Base-by-base conservation (phyloP, 2,888 invertebrate species). In the Ethmia dodecea region DNA sequence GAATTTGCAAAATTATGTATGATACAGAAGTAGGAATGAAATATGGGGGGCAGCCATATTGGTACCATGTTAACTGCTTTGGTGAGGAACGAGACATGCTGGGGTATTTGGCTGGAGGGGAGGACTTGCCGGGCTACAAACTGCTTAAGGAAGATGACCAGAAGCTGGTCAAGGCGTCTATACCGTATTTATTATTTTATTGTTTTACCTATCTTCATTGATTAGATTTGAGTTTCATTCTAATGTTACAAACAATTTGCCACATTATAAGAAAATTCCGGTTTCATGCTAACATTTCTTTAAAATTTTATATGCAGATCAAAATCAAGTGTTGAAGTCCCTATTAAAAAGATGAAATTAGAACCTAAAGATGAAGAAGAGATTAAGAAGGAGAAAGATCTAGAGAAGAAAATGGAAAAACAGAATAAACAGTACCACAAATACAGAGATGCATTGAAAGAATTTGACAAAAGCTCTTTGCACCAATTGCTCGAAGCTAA, bases 1-100 rank as follows among this genome's bases (percentile, higher is more conserved):
- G 96, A 29, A 86, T 97, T 30, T 91, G 93, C 1, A 97, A 95
- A 72, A 93, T 94, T 46, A 95, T 95, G 49, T 96, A 87, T 73
- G 94, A 96, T 39, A 91, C 91, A 30, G 94, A 94, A 53, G 86
- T 93, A 12, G 95, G 94, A 0, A 90, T 88, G 57, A 91, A 91
- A 66, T 95, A 90, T 71, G 96, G 96, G 0, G 96, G 96, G 0
- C 89, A 93, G 55, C 91, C 95, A 37, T 81, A 92, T 33, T 98
- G 98, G 98, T 92, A 98, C 71, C 98, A 98, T 75, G 72, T 96
- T 2, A 92, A 94, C 40, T 98, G 98, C 66, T 98, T 98, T 80
- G 91, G 90, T 0, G 91, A 94, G 58, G 54, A 73, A 1, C 88
- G 96, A 24, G 86, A 88, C 12, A 91, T 93, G 5, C 72, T 97